phyloP scores from a whole-genome alignment of 2,797 vertebrate species.

The Molossus alvarezi region DNA sequence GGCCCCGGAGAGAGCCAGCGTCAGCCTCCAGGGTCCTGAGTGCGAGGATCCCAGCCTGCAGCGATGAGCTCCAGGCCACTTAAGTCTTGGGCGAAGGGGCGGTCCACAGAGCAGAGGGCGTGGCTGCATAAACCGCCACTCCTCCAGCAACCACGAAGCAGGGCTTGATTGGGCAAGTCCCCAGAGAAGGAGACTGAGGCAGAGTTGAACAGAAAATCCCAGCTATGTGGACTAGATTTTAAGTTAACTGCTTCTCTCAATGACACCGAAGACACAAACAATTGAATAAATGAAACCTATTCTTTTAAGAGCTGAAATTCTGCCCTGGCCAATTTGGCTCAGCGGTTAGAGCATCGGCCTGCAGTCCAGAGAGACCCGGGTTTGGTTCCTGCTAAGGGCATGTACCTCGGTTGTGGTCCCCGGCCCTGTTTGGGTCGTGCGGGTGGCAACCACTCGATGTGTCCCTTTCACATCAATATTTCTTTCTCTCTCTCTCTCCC shows the following conservation, averaged over 20 bases:
- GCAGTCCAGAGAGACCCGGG: no score
- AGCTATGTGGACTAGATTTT: not conserved
- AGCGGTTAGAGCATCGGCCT: no score
- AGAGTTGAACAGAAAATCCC: conserved; percentile 27
- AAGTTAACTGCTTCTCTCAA: conserved; percentile 39
- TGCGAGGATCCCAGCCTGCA: not conserved
- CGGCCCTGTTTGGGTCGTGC: no score
- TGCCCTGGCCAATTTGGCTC: no score
- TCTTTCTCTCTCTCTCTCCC: no score
- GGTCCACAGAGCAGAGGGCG: not conserved
- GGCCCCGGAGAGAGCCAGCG: not conserved
- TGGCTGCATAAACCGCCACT: not conserved
- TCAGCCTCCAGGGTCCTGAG: not conserved
- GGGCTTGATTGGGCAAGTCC: not conserved
- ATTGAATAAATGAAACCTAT: not conserved
- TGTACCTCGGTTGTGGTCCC: no score
- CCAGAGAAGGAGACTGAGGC: not conserved
- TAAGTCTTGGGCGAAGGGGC: no score
- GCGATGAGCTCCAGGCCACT: not conserved
- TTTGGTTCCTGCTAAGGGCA: no score
- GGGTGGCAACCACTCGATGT: no score
- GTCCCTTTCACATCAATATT: no score
- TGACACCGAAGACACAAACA: not conserved
- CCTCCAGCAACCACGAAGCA: not conserved
- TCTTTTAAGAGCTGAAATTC: conserved; percentile 41